Base-by-base conservation (phyloP, 2,888 invertebrate species). In the Syrphus vitripennis region DNA sequence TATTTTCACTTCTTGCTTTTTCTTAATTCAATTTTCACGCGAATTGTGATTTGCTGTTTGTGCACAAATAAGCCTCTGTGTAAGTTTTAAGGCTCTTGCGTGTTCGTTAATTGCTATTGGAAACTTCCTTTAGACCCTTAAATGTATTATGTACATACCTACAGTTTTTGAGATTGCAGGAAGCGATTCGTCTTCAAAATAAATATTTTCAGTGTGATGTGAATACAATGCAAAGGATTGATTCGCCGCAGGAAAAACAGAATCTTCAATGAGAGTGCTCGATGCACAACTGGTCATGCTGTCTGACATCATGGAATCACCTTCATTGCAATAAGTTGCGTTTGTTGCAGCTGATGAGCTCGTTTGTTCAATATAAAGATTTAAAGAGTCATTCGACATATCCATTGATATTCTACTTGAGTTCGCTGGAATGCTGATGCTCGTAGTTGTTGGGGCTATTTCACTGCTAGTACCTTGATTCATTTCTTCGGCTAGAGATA, bases 271-370 rank as follows among this genome's bases (percentile, higher is more conserved):
- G 94, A 97, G 95, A 14, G 97, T 97, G 91, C 96, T 97, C 76
- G 97, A 97, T 88, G 96, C 97, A 87, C 94, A 95, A 91, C 97
- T 97, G 21, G 97, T 97, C 71, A 97, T 95, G 91, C 97, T 97
- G 71, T 97, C 96, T 0, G 97, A 97, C 95, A 97, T 96, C 45
- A 96, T 95, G 0, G 97, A 97, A 90, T 97, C 97, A 0, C 96
- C 96, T 91, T 97, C 97, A 88, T 96, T 96, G 90, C 96, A 96
- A 90, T 96, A 96, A 0, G 97, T 97, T 12, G 97, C 97, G 89
- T 97, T 95, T 2, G 97, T 97, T 0, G 96, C 96, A 0, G 96
- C 96, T 88, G 96, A 96, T 88, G 96, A 96, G 9, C 96, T 96
- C 0, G 95, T 95, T 3, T 95, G 95, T 89, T 97, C 97, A 70